Percentiles rank a stretch among this genome's conserved stretches.
phyloP scores from a whole-genome alignment of 2,888 invertebrate species.

The Amphipoea oculea region DNA sequence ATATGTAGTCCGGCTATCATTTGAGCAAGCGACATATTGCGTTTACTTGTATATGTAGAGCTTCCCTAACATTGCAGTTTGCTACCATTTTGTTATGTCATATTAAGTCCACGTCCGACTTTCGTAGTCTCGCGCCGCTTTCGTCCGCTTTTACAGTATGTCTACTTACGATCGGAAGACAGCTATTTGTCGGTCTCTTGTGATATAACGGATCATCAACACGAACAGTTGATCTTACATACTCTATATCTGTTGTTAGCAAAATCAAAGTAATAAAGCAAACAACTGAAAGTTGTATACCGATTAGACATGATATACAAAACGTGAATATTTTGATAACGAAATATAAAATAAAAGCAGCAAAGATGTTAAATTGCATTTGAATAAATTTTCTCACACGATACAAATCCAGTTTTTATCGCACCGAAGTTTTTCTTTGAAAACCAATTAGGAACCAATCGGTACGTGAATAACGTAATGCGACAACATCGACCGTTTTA shows the following conservation, averaged over 20 bases:
- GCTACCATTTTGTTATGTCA: slow-evolving; percentile 70
- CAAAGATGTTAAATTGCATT: slow-evolving; percentile 19
- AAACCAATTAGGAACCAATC: slow-evolving; percentile 69
- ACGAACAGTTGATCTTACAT: slow-evolving; percentile 47
- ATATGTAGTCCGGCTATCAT: slow-evolving; percentile 6
- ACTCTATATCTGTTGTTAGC: slow-evolving; percentile 28
- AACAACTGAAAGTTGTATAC: slow-evolving; percentile 2
- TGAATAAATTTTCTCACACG: slow-evolving; percentile 21
- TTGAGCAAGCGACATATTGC: background rate
- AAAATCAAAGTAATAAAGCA: slow-evolving; percentile 25
- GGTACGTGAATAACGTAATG: slow-evolving; percentile 74
- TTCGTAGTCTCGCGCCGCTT: slow-evolving; percentile 69
- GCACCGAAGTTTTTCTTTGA: slow-evolving; percentile 56
- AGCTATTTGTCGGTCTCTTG: slow-evolving; percentile 66
- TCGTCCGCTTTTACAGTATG: slow-evolving; percentile 65
- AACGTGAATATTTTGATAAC: background rate
- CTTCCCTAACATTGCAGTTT: slow-evolving; percentile 54
- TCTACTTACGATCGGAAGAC: slow-evolving; percentile 69
- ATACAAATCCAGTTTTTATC: slow-evolving; percentile 45
- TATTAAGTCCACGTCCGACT: slow-evolving; percentile 69
- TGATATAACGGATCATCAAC: slow-evolving; percentile 65
- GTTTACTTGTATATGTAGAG: slow-evolving; percentile 14
- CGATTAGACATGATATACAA: slow-evolving; percentile 7
- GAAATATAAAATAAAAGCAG: slow-evolving; percentile 13
- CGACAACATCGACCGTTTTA: slow-evolving; percentile 66